A percentile compares a stretch with the other conserved stretches of the same genome.
Evolutionary conservation across 2,797 vertebrate species (phyloP).

Genomic region (Capromys pilorides): DNA sequence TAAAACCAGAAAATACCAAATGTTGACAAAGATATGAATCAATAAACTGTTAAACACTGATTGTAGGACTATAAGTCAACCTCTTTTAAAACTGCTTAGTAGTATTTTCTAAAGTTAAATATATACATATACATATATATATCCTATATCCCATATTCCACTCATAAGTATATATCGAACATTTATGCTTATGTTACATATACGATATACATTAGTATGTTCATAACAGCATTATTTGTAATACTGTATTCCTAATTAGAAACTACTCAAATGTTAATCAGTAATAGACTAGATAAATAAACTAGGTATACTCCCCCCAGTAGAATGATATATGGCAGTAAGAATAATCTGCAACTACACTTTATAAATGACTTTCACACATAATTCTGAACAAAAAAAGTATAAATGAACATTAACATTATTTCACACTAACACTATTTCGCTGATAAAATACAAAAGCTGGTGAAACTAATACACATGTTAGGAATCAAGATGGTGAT

Average conservation of each 20-base stretch:
- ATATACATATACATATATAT: not conserved
- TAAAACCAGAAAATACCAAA: conserved; percentile 9
- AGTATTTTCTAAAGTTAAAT: conserved; percentile 9
- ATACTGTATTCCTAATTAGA: not conserved
- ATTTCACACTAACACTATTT: not conserved
- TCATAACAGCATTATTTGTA: conserved; percentile 5
- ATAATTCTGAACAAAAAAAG: conserved; percentile 1
- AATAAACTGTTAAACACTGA: not conserved
- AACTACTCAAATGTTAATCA: conserved; percentile 31
- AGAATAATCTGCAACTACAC: conserved; percentile 14
- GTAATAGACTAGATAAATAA: conserved; percentile 6
- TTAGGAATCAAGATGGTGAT: not conserved
- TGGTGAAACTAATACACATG: not conserved
- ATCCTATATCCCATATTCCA: not conserved
- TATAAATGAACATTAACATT: not conserved
- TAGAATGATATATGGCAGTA: not conserved
- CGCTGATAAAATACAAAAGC: conserved; percentile 2
- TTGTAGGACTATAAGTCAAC: not conserved
- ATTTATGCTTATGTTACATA: not conserved
- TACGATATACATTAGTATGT: not conserved
- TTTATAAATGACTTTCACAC: not conserved
- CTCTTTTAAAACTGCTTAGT: not conserved
- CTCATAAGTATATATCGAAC: not conserved
- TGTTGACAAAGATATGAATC: not conserved
- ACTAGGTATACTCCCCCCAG: not conserved